A percentile compares a stretch with the other conserved stretches of the same genome.
These are phyloP conservation scores for Scaptomyza polygonia DNA, from an alignment of 2,888 invertebrate genomes.

Conservation along the genomic window DNA sequence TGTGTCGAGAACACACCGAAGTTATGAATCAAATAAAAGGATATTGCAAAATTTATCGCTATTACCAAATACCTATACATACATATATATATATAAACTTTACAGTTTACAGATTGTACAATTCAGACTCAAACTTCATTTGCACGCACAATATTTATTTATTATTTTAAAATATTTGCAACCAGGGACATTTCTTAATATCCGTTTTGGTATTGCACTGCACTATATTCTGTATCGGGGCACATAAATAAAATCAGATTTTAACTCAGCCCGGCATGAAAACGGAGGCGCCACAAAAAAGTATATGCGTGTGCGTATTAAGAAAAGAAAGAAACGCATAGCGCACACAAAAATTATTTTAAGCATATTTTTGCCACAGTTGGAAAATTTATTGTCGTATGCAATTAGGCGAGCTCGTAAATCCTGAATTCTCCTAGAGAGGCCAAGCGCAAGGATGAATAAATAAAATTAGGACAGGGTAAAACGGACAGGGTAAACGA, in stretches of 20 bases:
- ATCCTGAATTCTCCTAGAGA: constrained; percentile 42
- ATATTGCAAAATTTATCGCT: constrained; percentile 41
- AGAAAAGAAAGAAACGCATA: constrained; percentile 22
- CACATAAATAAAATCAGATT: constrained; percentile 63
- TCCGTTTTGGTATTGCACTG: constrained; percentile 63
- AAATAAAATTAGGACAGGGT: constrained; percentile 69
- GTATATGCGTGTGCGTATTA: background rate
- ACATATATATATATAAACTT: too few relatives aligned
- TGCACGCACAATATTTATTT: constrained; percentile 31
- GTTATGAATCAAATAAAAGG: constrained; percentile 37
- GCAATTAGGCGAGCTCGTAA: constrained; percentile 75
- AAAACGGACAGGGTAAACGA: constrained; percentile 38
- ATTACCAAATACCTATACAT: constrained; percentile 10
- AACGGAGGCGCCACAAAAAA: constrained; percentile 35
- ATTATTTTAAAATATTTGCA: constrained; percentile 4
- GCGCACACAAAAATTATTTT: constrained; percentile 58
- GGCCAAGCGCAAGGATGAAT: constrained; percentile 49
- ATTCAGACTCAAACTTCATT: constrained; percentile 1
- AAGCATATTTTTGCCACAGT: constrained; percentile 70
- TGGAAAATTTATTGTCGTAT: constrained; percentile 71
- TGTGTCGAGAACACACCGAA: constrained; percentile 14
- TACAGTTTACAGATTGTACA: constrained; percentile 7
- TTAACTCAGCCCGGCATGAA: background rate
- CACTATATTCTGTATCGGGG: constrained; percentile 58
- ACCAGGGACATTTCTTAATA: constrained; percentile 52